Base-by-base conservation (phyloP, 2,888 invertebrate species). In the Elysia crispata region DNA sequence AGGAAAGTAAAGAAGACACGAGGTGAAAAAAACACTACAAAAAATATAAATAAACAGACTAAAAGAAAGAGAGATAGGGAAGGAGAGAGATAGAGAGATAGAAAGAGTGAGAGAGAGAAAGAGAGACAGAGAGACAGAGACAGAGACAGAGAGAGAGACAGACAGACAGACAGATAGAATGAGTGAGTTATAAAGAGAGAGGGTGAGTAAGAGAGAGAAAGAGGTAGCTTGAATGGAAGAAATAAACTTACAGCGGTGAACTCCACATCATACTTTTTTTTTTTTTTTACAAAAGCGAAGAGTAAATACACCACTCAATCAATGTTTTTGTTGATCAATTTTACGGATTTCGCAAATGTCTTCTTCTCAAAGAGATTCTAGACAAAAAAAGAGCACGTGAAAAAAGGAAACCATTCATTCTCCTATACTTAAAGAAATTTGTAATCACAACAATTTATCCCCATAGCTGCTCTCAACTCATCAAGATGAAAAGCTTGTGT, bases 1-100 rank as follows among this genome's bases (percentile, higher is more conserved):
- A 11, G 11, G 5, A 30, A 28, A 6, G 1, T 30, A 66, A 60
- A 15, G 3, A 13, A 15, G 60, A 60, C 6, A 23, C 41, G 11
- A 11, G 11, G 3, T 6, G 41, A 41, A 41, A 3, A 41, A 41
- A 11, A 41, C n/a, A n/a, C n/a, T n/a, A n/a, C n/a, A n/a, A n/a
- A n/a, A n/a, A n/a, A n/a, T n/a, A n/a, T n/a, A n/a, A n/a, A n/a
- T n/a, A n/a, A n/a, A n/a, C n/a, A n/a, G n/a, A n/a, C 41, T 6
- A 11, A 41, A 41, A 41, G 41, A 11, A 11, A 41, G 41, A 41
- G 41, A 41, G 41, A 41, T 3, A 41, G 41, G 11, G 41, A 69
- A 1, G 18, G 41, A 69, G 70, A 70, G 70, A 70, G 70, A 70
- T 54, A 57, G 57, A 74, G 74, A 74, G 57, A 74, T 54, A 74